Base-by-base conservation (phyloP, 2,113 vertebrate species). In the Stigmatopora argus region DNA sequence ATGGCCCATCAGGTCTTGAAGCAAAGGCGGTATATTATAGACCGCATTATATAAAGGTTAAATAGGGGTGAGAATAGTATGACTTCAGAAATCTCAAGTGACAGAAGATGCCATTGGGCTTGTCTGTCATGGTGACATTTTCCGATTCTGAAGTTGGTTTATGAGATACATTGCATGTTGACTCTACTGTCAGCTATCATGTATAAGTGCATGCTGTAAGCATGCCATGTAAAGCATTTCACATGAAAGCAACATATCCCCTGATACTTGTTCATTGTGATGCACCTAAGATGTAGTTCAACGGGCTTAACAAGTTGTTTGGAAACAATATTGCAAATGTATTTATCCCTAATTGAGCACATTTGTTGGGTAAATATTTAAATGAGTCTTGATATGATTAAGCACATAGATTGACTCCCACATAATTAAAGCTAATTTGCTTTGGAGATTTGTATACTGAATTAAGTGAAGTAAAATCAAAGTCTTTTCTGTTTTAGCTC, bases 381-480 rank as follows among this genome's bases (percentile, higher is more conserved):
- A 41, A 66, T 66, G 48, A 19, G 52, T 64, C 73, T 70, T 62
- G 69, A 84, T 81, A 72, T 75, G 72, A 67, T 74, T 67, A 63
- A 47, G 23, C 64, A 79, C 72, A 76, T 70, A 63, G 55, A 58
- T 58, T 15, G 70, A 62, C 57, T 62, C 67, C 72, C 64, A 77
- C 56, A 72, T 79, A 77, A 80, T 80, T 31, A 67, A 81, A 75
- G 65, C 73, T 69, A 69, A 66, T 79, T 81, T 70, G 68, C 70
- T 78, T 79, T 80, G 70, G 72, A 74, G 64, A 64, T 47, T 78
- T 74, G 73, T 69, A 76, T 62, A 64, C 3, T 31, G 3, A 31
- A 31, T 56, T 65, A 79, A 73, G 53, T 74, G 59, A 74, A 69
- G 60, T 5, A 55, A 74, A 71, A 84, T 78, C 19, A 61, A 45